Conservation (phyloP, 2,888 invertebrate species). For the Diarsia brunnea region DNA sequence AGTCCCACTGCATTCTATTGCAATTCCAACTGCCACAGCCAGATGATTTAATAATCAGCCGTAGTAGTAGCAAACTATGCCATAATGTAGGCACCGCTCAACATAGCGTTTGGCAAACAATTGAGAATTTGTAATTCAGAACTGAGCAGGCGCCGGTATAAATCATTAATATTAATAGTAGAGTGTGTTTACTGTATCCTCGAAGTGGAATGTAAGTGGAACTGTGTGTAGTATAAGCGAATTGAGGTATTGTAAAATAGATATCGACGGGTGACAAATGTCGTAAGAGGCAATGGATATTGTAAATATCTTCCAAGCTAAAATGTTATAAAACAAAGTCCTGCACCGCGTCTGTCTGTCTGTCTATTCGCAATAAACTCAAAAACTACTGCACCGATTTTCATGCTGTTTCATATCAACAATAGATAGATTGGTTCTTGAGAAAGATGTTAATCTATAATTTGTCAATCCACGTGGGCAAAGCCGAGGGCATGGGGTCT, state of each 20-base stretch:
- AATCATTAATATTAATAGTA: slow-evolving; percentile 50
- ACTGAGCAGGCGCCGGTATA: slow-evolving; percentile 34
- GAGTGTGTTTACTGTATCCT: slow-evolving; percentile 20
- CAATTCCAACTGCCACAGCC: slow-evolving; percentile 38
- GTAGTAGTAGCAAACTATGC: slow-evolving; percentile 32
- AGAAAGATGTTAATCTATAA: too few species aligned
- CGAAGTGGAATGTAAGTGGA: neutral
- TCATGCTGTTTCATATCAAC: too few species aligned
- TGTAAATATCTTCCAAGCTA: neutral
- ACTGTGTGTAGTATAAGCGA: neutral
- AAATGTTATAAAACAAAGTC: too few species aligned
- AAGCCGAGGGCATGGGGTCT: too few species aligned
- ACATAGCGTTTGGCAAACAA: slow-evolving; percentile 39
- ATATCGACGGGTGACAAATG: neutral
- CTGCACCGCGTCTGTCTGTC: too few species aligned
- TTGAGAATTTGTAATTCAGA: slow-evolving; percentile 44
- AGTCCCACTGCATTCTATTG: slow-evolving; percentile 31
- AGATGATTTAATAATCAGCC: slow-evolving; percentile 51
- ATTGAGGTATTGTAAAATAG: neutral
- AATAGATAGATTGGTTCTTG: too few species aligned
- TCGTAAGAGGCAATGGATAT: neutral
- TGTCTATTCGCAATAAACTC: too few species aligned
- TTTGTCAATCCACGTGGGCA: too few species aligned
- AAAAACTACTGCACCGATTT: too few species aligned
- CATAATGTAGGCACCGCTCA: slow-evolving; percentile 34